Conservation (phyloP, 1,140 invertebrate genomes). For the Mactra quadrangularis region DNA sequence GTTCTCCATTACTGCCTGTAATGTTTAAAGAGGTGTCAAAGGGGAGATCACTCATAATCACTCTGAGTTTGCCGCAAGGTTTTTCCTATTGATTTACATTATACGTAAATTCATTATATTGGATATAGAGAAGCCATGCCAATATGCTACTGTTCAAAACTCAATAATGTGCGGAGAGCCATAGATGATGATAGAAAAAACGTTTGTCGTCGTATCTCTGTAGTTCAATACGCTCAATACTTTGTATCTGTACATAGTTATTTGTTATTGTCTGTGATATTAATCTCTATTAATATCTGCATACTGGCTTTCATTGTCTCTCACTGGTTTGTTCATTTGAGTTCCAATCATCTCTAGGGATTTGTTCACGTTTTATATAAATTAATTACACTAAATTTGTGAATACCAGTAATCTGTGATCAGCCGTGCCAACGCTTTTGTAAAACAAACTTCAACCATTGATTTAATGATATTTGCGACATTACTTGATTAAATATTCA, state of each 20-base stretch:
- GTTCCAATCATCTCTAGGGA: conserved; percentile 25
- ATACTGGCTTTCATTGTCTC: conserved; percentile 5
- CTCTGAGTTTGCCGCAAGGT: conserved; percentile 42
- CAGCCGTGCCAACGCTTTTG: not conserved
- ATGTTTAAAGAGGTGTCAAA: conserved; percentile 60
- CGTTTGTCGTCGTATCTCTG: conserved; percentile 26
- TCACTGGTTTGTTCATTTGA: conserved; percentile 35
- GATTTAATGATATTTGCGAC: conserved; percentile 28
- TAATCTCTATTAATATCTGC: not conserved
- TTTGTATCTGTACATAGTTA: conserved; percentile 9
- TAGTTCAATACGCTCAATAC: too few relatives aligned
- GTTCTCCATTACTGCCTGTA: conserved; percentile 45
- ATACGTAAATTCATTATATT: conserved; percentile 54
- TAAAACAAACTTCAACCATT: conserved; percentile 34
- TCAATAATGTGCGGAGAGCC: conserved; percentile 25
- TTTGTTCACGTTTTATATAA: conserved; percentile 35
- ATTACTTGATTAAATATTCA: conserved; percentile 34
- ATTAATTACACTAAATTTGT: conserved; percentile 45
- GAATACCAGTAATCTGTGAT: not conserved
- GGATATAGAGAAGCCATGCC: conserved; percentile 38
- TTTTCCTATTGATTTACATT: conserved; percentile 55
- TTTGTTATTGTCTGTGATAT: not conserved
- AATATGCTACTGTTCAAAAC: conserved; percentile 48
- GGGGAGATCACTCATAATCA: conserved; percentile 54
- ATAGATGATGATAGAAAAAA: conserved; percentile 36